Percentiles rank a stretch among this genome's conserved stretches.
Conservation (phyloP, 2,113 vertebrate genomes). For the Perognathus longimembris region DNA sequence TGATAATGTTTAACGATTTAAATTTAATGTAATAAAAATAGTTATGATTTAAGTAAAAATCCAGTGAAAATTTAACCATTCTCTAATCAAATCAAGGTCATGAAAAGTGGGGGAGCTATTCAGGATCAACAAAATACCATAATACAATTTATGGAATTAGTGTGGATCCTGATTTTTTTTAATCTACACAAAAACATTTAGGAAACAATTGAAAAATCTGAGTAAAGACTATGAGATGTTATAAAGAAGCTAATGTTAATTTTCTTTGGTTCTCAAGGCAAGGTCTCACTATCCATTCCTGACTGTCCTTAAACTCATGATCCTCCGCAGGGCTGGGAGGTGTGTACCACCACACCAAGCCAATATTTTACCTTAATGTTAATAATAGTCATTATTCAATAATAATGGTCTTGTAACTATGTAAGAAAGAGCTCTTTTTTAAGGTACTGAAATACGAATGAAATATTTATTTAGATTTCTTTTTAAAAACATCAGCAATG, state of each 20-base stretch:
- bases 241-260: background rate
- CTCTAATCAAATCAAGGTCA: background rate
- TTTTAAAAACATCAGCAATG: background rate
- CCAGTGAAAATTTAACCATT: conserved; percentile 3
- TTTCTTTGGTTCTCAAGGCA: background rate
- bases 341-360: background rate
- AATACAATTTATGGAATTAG: background rate
- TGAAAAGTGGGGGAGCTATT: conserved; percentile 6
- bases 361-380: conserved; percentile 31
- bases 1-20: conserved; percentile 37
- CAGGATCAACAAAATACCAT: conserved; percentile 13
- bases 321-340: background rate
- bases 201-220: conserved; percentile 12
- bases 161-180: background rate
- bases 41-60: background rate
- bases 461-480: conserved; percentile 43
- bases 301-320: background rate
- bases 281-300: background rate
- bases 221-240: conserved; percentile 2
- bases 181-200: conserved; percentile 27
- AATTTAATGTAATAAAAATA: conserved; percentile 44
- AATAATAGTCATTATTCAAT: background rate
- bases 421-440: background rate
- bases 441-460: conserved; percentile 34
- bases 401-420: background rate